phyloP scores from a whole-genome alignment of 2,797 vertebrate species.

The Periparus ater region DNA sequence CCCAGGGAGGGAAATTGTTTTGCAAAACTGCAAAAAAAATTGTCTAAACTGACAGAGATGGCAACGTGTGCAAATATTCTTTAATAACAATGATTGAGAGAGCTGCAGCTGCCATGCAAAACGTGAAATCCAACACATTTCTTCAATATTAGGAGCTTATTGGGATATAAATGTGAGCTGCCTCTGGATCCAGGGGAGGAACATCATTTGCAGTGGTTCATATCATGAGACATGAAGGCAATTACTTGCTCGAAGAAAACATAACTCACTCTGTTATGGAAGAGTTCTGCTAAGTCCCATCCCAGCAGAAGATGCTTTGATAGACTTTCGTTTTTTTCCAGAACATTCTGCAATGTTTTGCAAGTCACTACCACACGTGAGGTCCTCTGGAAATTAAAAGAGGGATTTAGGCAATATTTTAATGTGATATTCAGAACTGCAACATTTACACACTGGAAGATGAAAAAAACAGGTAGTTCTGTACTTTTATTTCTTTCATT shows the following conservation, averaged over 20 bases:
- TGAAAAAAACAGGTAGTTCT: background rate
- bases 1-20: background rate
- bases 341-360: background rate
- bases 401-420: background rate
- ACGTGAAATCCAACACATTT: background rate
- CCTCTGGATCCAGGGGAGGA: constrained; percentile 11
- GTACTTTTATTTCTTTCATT: background rate
- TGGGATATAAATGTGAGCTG: constrained; percentile 4
- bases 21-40: background rate
- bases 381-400: background rate
- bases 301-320: background rate
- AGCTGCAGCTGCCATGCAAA: constrained; percentile 2
- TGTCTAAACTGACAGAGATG: background rate
- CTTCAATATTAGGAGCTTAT: background rate
- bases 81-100: background rate
- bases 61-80: background rate
- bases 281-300: background rate
- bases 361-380: background rate
- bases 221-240: constrained; percentile 5
- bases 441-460: rapidly evolving
- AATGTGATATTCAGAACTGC: background rate
- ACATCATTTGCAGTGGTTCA: background rate
- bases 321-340: background rate
- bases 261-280: background rate
- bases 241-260: background rate